A percentile compares a stretch with the other conserved stretches of the same genome.
These are phyloP conservation scores for Notodonta dromedarius DNA, from an alignment of 2,888 invertebrate species.

Conservation along the genomic window DNA sequence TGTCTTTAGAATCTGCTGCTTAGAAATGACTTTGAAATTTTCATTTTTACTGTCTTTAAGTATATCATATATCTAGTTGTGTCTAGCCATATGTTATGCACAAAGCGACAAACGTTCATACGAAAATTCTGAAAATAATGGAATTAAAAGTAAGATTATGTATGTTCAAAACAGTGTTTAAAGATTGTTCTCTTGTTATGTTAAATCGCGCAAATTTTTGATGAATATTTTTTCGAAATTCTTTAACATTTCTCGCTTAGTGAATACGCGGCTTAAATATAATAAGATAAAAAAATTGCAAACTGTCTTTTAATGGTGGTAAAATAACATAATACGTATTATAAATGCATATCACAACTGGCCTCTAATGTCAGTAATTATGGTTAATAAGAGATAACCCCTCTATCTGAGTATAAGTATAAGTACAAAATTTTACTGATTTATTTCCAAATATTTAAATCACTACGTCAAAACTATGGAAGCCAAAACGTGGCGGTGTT, in stretches of 20 bases:
- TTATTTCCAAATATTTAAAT: slow-evolving; percentile 41
- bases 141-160: not conserved
- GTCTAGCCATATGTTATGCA: not conserved
- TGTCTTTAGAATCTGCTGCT: slow-evolving; percentile 82
- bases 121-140: not conserved
- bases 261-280: not conserved
- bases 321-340: slow-evolving; percentile 31
- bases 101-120: no score
- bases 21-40: slow-evolving; percentile 48
- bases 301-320: slow-evolving; percentile 54
- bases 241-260: not conserved
- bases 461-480: slow-evolving; percentile 77
- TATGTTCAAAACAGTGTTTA: not conserved
- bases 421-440: slow-evolving; percentile 68
- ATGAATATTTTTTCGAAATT: no score
- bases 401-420: slow-evolving; percentile 35
- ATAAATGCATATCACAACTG: slow-evolving; percentile 72
- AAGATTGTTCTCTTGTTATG: not conserved
- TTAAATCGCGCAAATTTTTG: no score
- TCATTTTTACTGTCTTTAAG: slow-evolving; percentile 6
- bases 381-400: slow-evolving; percentile 24
- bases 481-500: slow-evolving; percentile 72
- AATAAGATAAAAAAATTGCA: slow-evolving; percentile 6
- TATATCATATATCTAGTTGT: no score
- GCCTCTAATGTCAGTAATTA: slow-evolving; percentile 44